These are phyloP conservation scores for Pseudorectes ferrugineus DNA, from an alignment of 2,113 vertebrate genomes.

Conservation along the genomic window DNA sequence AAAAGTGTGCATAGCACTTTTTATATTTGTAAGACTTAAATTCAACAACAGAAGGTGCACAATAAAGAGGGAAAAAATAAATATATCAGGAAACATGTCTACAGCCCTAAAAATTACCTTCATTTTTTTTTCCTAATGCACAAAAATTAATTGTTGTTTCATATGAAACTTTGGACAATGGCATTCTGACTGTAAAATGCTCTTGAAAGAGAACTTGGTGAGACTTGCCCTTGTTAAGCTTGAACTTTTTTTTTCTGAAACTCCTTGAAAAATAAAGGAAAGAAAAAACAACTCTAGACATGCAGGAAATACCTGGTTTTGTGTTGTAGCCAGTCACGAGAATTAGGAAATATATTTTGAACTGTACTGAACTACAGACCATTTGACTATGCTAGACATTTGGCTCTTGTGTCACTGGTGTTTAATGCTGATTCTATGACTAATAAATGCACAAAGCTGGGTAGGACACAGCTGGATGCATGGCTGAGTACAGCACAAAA, in stretches of 20 bases:
- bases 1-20: background rate
- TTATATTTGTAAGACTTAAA: background rate
- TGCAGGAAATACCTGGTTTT: background rate
- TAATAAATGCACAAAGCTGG: background rate
- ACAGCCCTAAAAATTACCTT: background rate
- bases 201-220: background rate
- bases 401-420: background rate
- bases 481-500: background rate
- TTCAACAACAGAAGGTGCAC: background rate
- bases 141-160: background rate
- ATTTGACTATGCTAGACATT: background rate
- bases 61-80: background rate
- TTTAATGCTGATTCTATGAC: background rate
- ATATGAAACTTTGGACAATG: background rate
- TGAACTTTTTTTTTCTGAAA: background rate
- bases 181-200: background rate
- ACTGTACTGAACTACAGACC: background rate
- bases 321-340: background rate
- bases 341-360: background rate
- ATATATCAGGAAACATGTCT: background rate
- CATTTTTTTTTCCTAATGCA: background rate
- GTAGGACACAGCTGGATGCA: background rate
- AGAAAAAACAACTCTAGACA: background rate
- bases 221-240: background rate
- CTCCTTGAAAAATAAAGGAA: background rate